Evolutionary conservation across 2,888 invertebrate species (phyloP).

Genomic region (Hyalella azteca): DNA sequence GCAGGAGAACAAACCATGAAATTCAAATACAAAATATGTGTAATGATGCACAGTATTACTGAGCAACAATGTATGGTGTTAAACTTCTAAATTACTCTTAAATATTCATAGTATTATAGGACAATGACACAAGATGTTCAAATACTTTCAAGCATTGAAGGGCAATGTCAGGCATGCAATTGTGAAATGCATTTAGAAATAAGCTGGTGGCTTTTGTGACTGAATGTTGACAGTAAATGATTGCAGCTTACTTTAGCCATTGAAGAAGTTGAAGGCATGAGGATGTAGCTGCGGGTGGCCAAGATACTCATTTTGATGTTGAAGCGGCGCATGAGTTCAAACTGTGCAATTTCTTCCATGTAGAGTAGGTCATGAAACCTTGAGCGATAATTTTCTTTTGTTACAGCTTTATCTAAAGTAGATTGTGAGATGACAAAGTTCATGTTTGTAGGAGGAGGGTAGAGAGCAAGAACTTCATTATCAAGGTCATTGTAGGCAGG

Average conservation of each 20-base stretch:
- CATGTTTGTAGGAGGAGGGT: conserved; percentile 72
- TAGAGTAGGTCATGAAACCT: conserved; percentile 78
- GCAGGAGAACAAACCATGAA: no score
- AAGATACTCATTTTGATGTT: conserved; percentile 72
- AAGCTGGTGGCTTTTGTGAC: no score
- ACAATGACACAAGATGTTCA: no score
- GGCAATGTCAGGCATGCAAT: no score
- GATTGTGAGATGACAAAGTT: conserved; percentile 74
- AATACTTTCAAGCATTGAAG: no score
- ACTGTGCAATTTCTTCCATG: conserved; percentile 79
- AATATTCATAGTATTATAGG: no score
- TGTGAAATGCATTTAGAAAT: no score
- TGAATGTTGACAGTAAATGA: no score
- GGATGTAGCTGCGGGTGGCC: conserved; percentile 72
- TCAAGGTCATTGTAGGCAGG: conserved; percentile 65
- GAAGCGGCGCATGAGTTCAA: conserved; percentile 72
- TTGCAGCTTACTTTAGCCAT: conserved; percentile 42
- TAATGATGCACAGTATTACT: no score
- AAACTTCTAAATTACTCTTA: no score
- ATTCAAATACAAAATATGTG: no score
- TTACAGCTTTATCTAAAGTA: conserved; percentile 64
- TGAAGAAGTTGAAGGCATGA: conserved; percentile 66
- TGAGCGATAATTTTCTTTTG: conserved; percentile 74
- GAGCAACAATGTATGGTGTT: no score
- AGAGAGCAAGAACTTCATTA: conserved; percentile 67